A percentile compares a stretch with the other conserved stretches of the same genome.
Conservation (phyloP, 2,888 invertebrate genomes). For the Xestia sexstrigata region DNA sequence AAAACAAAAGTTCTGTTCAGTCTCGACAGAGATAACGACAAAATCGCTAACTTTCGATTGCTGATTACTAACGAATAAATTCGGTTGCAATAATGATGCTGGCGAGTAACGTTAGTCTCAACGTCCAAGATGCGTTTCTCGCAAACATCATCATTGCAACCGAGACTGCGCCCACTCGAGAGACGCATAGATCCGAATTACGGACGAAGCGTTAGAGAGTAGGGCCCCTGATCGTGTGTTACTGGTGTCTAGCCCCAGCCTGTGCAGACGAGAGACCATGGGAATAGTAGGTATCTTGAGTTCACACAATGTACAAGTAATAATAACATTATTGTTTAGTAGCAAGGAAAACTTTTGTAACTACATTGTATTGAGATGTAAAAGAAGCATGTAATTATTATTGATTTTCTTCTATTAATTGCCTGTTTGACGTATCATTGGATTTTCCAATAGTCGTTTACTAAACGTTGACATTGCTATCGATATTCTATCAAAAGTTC, state of each 20-base stretch:
- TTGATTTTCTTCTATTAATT: neutral
- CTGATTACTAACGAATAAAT: no score
- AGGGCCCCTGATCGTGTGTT: no score
- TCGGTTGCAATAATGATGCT: no score
- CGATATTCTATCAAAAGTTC: neutral
- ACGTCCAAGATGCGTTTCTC: no score
- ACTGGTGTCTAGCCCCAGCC: neutral
- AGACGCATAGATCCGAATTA: no score
- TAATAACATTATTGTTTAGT: neutral
- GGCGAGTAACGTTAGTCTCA: no score
- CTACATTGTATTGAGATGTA: neutral
- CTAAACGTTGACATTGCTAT: neutral
- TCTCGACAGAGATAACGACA: no score
- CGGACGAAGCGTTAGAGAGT: no score
- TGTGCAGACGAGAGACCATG: neutral
- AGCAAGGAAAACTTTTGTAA: constrained; percentile 9
- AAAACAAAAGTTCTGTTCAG: neutral
- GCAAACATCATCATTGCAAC: no score
- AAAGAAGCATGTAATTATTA: neutral
- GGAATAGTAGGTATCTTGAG: neutral
- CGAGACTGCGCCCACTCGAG: no score
- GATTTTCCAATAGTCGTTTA: neutral
- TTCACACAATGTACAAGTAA: neutral
- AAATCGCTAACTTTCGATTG: no score
- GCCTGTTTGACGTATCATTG: neutral